Conservation (phyloP, 2,797 vertebrate genomes). For the Eospalax fontanierii region DNA sequence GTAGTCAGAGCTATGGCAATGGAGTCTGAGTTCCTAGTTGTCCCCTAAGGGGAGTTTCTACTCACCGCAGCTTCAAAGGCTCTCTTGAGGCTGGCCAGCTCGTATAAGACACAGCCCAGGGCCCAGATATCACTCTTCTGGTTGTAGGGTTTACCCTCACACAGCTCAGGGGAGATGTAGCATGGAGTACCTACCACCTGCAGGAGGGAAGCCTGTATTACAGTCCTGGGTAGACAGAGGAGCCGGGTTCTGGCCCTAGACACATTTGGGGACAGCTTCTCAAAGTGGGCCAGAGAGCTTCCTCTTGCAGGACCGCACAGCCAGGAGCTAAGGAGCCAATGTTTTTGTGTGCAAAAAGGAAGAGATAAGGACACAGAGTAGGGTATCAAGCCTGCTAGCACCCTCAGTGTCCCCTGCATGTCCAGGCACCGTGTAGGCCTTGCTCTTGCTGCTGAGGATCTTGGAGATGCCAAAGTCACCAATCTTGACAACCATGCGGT, state of each 20-base stretch:
- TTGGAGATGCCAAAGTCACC: slow-evolving; percentile 99
- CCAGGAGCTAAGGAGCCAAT: not conserved
- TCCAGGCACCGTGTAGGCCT: slow-evolving; percentile 96
- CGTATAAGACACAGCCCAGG: slow-evolving; percentile 98
- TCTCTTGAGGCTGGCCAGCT: slow-evolving; percentile 98
- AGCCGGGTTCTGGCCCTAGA: not conserved
- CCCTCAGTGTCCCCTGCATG: not conserved
- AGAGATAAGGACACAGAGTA: not conserved
- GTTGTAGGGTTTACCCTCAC: slow-evolving; percentile 99
- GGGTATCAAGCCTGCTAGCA: slow-evolving; percentile 7
- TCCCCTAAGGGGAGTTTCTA: not conserved
- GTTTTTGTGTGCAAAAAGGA: not conserved
- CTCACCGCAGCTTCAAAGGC: slow-evolving; percentile 98
- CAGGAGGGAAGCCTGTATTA: slow-evolving; percentile 39
- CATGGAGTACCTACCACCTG: slow-evolving; percentile 99
- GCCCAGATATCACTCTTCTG: slow-evolving; percentile 99
- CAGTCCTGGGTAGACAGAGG: not conserved
- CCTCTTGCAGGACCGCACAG: not conserved
- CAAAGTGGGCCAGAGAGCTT: not conserved
- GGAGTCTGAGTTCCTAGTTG: not conserved
- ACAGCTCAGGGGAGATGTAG: slow-evolving; percentile 99
- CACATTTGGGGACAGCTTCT: not conserved
- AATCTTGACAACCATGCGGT: slow-evolving; percentile 98
- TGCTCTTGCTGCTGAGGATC: slow-evolving; percentile 99
- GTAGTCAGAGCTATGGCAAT: not conserved